These are phyloP conservation scores for Himalopsyche tibetana DNA, from an alignment of 2,888 invertebrate genomes.

Conservation along the genomic window DNA sequence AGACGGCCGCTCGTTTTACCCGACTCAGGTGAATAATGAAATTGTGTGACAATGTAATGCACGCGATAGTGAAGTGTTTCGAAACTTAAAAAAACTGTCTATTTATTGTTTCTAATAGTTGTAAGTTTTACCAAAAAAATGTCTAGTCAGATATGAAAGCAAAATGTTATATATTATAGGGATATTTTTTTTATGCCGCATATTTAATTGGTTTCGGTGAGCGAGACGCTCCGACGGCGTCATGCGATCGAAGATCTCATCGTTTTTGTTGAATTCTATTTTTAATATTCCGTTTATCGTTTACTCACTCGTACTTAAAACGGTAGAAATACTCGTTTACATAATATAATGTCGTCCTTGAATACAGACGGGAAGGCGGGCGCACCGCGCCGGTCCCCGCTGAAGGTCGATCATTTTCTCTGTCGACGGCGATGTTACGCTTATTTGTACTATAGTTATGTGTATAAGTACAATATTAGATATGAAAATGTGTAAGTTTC, in stretches of 20 bases:
- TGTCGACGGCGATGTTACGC: slow-evolving; percentile 61
- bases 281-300: slow-evolving; percentile 35
- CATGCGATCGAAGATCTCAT: slow-evolving; percentile 32
- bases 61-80: slow-evolving; percentile 45
- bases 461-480: slow-evolving; percentile 65
- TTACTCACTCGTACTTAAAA: slow-evolving; percentile 57
- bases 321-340: slow-evolving; percentile 61
- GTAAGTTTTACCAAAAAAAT: slow-evolving; percentile 6
- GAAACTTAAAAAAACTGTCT: slow-evolving; percentile 36
- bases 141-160: slow-evolving; percentile 39
- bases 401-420: not conserved
- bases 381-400: slow-evolving; percentile 6
- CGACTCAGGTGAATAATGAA: slow-evolving; percentile 10
- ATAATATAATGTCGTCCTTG: slow-evolving; percentile 61
- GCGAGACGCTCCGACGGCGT: slow-evolving; percentile 14
- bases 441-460: slow-evolving; percentile 64
- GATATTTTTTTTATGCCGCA: slow-evolving; percentile 36
- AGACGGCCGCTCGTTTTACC: slow-evolving; percentile 48
- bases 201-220: slow-evolving; percentile 24
- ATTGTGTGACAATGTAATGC: not conserved
- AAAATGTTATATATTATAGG: slow-evolving; percentile 21
- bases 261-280: slow-evolving; percentile 34
- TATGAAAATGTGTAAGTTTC: slow-evolving; percentile 55
- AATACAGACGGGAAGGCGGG: not conserved
- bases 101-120: slow-evolving; percentile 29